Evolutionary conservation across 2,797 vertebrate genomes (phyloP).

Genomic region (Argya squamiceps): DNA sequence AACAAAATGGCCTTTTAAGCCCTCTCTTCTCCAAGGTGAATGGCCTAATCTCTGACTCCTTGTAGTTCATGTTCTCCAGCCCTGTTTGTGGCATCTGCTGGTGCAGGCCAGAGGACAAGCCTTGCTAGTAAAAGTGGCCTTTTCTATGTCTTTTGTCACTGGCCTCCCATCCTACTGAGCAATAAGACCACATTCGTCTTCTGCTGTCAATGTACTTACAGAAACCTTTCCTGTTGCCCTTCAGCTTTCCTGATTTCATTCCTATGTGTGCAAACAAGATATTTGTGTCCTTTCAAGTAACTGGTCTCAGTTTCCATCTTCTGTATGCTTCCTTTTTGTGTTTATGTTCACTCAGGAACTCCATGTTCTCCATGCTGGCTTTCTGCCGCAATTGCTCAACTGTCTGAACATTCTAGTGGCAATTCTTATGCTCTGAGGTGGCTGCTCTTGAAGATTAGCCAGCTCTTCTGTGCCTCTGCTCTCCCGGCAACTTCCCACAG

Average conservation of each 20-base stretch:
- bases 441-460: slow-evolving; percentile 40
- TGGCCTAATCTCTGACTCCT: not conserved
- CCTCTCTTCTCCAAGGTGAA: not conserved
- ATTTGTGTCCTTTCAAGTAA: not conserved
- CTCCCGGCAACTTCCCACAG: slow-evolving; percentile 45
- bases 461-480: not conserved
- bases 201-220: not conserved
- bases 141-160: not conserved
- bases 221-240: not conserved
- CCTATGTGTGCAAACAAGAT: not conserved
- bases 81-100: not conserved
- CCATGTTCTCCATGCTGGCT: not conserved
- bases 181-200: not conserved
- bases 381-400: not conserved
- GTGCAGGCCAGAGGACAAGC: not conserved
- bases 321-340: not conserved
- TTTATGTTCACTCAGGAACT: not conserved
- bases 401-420: not conserved
- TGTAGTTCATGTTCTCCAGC: not conserved
- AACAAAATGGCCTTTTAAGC: not conserved
- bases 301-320: not conserved
- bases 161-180: not conserved
- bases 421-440: not conserved
- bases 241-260: not conserved
- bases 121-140: not conserved